Evolutionary conservation across 2,888 invertebrate species (phyloP).

Genomic region (Drymonia ruficornis): DNA sequence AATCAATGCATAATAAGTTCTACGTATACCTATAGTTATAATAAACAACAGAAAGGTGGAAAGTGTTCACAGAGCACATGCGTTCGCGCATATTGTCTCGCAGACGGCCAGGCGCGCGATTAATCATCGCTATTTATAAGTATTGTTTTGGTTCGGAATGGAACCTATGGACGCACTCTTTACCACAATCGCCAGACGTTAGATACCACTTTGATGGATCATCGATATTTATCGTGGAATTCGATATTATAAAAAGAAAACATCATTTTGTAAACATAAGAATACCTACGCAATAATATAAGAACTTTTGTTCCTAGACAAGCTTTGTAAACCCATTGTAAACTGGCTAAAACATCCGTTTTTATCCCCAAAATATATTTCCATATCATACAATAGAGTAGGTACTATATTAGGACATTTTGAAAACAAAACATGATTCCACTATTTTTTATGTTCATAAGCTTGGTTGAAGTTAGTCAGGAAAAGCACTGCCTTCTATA

Average conservation of each 20-base stretch:
- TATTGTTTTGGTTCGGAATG: conserved; percentile 12
- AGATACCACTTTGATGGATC: conserved; percentile 16
- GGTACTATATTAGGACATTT: too few species aligned
- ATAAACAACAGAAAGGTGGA: conserved; percentile 9
- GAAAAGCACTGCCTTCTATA: too few species aligned
- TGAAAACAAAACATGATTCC: too few species aligned
- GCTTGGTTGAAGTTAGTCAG: too few species aligned
- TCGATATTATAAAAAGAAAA: conserved; percentile 1
- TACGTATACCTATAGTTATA: neutral
- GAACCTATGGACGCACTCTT: neutral
- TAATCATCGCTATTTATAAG: conserved; percentile 15
- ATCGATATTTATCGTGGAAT: conserved; percentile 11
- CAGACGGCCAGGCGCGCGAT: conserved; percentile 14
- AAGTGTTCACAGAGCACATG: conserved; percentile 14
- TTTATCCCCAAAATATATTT: too few species aligned
- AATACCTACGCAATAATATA: conserved; percentile 9
- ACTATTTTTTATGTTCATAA: too few species aligned
- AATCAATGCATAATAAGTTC: neutral
- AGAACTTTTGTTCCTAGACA: too few species aligned
- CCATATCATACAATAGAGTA: too few species aligned
- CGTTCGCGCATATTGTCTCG: conserved; percentile 11
- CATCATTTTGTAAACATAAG: conserved; percentile 18
- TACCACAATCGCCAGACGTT: conserved; percentile 10
- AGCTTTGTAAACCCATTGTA: too few species aligned
- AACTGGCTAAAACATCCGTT: too few species aligned